phyloP scores from a whole-genome alignment of 2,888 invertebrate genomes.

The Sacculina carcini region DNA sequence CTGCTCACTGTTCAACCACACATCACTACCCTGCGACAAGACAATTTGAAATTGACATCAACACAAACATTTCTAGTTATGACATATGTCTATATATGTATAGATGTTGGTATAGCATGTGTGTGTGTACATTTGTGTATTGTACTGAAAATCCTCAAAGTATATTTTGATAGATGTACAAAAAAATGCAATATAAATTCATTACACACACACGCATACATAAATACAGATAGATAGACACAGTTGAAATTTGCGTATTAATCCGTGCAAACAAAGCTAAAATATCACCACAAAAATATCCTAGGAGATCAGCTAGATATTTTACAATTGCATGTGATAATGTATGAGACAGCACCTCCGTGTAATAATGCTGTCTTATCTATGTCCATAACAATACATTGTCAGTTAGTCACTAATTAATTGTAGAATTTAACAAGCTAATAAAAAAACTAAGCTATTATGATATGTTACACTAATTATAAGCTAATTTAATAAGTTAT shows the following conservation, averaged over 20 bases:
- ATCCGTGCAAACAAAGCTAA: background rate
- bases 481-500: too few relatives aligned
- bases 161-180: background rate
- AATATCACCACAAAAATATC: background rate
- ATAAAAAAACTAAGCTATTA: too few relatives aligned
- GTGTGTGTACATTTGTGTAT: constrained; percentile 6
- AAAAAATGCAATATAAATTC: background rate
- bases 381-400: too few relatives aligned
- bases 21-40: background rate
- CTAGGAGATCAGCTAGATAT: background rate
- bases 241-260: background rate
- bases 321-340: background rate
- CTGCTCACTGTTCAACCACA: background rate
- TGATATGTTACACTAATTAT: too few relatives aligned
- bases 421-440: too few relatives aligned
- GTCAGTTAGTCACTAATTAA: too few relatives aligned
- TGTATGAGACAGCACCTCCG: too few relatives aligned
- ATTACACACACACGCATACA: background rate
- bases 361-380: too few relatives aligned
- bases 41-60: background rate
- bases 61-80: background rate
- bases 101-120: constrained; percentile 6
- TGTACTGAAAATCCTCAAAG: background rate
- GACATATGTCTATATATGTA: constrained; percentile 6
- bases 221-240: background rate